These are phyloP conservation scores for Lepidurus packardi DNA, from an alignment of 1,140 invertebrate genomes.

Conservation along the genomic window DNA sequence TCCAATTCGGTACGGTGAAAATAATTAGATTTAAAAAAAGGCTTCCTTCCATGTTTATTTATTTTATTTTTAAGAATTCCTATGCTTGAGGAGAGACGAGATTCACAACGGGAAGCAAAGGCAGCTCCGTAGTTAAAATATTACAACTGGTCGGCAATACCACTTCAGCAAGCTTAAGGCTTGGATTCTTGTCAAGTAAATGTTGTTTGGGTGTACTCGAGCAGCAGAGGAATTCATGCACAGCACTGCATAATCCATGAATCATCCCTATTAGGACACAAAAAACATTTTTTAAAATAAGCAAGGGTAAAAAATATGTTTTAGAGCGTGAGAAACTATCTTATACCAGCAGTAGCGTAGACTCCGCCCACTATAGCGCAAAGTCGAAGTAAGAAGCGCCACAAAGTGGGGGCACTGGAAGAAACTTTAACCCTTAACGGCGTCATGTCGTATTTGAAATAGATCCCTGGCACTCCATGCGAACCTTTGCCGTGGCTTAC, in stretches of 20 bases:
- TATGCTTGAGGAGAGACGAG: background rate
- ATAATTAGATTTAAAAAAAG: background rate
- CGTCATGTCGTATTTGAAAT: conserved; percentile 59
- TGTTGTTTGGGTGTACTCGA: background rate
- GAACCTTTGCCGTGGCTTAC: conserved; percentile 69
- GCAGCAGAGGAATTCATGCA: background rate
- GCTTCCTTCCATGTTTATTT: background rate
- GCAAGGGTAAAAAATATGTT: background rate
- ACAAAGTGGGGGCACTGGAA: conserved; percentile 52
- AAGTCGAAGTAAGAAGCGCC: conserved; percentile 74
- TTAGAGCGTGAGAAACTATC: too few species aligned
- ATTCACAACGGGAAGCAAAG: background rate
- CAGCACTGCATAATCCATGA: background rate
- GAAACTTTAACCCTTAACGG: conserved; percentile 31
- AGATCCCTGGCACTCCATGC: conserved; percentile 87
- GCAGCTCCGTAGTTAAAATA: background rate
- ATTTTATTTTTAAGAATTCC: background rate
- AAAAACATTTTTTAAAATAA: background rate
- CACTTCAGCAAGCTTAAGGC: background rate
- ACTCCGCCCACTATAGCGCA: conserved; percentile 87
- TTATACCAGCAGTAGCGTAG: conserved; percentile 69
- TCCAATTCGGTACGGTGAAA: too few species aligned
- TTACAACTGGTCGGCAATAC: background rate
- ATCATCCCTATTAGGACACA: background rate
- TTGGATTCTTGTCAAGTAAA: background rate